Evolutionary conservation across 1,140 invertebrate species (phyloP), one percentile per base, ranked within the genome.

Genomic region (Microplitis mediator): DNA sequence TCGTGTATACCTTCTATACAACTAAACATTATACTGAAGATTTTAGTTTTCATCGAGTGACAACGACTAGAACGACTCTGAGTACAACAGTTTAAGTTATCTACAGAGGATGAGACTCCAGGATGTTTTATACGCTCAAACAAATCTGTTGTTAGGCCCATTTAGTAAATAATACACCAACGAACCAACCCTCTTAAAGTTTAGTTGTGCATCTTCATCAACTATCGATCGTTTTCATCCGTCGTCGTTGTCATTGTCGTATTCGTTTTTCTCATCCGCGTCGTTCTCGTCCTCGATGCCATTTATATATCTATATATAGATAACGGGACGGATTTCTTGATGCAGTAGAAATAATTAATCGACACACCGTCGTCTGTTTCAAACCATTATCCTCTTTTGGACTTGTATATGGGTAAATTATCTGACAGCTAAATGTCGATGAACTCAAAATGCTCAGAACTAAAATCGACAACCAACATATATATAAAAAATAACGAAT

Each of bases 61-160:
- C 71, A 74, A 76, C 72, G 74, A 71, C 73, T 70, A 71, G 73
- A 62, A 74, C 70, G 69, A 69, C 74, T 23, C 23, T 23, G 23
- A 23, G 23, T 23, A 23, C 23, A 23, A 23, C 23, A 23, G 23
- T 23, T 23, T 23, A 23, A 23, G 23, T 23, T 23, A 72, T 69
- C 75, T 74, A 77, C 80, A 72, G 80, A 79, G 81, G 78, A 77
- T 81, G 77, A 80, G 81, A 82, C 81, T 84, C 50, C 61, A n/a
- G 76, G 78, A 80, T 80, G 76, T 83, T 84, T 84, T 82, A 79
- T 79, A 82, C 82, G 81, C 82, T 84, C 79, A 85, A 86, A 82
- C 80, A 80, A 84, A 76, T 78, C 81, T 79, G 80, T 85, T 82
- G 76, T 81, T 58, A 31, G 77, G 73, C 69, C 39, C 68, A 62